Evolutionary conservation across 1,140 invertebrate genomes (phyloP).

Genomic region (Drosophila malerkotliana): DNA sequence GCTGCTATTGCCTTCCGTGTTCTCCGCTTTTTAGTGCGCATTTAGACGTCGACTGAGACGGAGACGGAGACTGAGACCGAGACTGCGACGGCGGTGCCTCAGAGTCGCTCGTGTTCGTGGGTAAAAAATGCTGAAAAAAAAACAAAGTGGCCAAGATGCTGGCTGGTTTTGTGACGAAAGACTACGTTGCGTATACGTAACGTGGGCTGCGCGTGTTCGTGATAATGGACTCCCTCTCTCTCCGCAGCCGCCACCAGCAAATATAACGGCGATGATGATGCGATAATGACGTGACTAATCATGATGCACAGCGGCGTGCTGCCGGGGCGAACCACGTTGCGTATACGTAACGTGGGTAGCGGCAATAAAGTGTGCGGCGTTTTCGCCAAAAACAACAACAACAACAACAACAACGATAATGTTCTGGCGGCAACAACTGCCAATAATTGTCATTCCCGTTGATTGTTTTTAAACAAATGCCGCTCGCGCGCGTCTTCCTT

Average conservation of each 20-base stretch:
- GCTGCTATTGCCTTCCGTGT: slow-evolving; percentile 18
- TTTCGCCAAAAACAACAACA: not conserved
- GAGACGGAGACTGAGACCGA: slow-evolving; percentile 44
- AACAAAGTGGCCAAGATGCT: slow-evolving; percentile 1
- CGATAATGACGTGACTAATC: slow-evolving; percentile 28
- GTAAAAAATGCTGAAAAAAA: slow-evolving; percentile 19
- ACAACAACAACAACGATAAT: slow-evolving; percentile 16
- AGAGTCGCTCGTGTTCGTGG: slow-evolving; percentile 55
- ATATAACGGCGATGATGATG: slow-evolving; percentile 9
- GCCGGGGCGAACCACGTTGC: slow-evolving; percentile 33
- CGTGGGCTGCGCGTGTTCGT: slow-evolving; percentile 53
- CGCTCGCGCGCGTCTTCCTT: not conserved
- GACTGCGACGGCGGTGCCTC: slow-evolving; percentile 32
- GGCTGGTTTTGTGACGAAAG: not conserved
- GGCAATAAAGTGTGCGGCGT: not conserved
- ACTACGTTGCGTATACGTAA: slow-evolving; percentile 65
- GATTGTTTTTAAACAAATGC: slow-evolving; percentile 34
- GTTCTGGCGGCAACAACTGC: slow-evolving; percentile 20
- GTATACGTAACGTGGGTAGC: slow-evolving; percentile 50
- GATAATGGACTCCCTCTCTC: slow-evolving; percentile 31
- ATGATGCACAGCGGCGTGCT: slow-evolving; percentile 5
- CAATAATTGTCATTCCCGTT: slow-evolving; percentile 40
- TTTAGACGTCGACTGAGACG: slow-evolving; percentile 65
- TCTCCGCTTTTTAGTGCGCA: slow-evolving; percentile 70
- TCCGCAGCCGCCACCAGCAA: not conserved